A percentile compares a stretch with the other conserved stretches of the same genome.
These are phyloP conservation scores for Apodemia duryi DNA, from an alignment of 2,888 invertebrate genomes.

Conservation along the genomic window DNA sequence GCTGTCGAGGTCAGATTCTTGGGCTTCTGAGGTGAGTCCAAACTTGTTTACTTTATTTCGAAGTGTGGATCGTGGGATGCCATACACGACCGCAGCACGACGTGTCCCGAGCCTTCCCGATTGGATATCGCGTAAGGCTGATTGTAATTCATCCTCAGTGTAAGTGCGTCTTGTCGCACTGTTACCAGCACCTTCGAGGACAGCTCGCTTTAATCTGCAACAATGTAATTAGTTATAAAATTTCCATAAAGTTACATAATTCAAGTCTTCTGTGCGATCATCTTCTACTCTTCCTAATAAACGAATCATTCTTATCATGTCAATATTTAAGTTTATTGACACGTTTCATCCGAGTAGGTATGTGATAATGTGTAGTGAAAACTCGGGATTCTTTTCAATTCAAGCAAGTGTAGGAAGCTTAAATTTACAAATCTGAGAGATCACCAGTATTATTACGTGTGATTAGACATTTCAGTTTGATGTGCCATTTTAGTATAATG, in stretches of 20 bases:
- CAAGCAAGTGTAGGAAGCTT: no score
- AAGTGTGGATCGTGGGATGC: constrained; percentile 96
- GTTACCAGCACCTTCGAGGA: constrained; percentile 55
- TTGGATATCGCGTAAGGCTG: constrained; percentile 96
- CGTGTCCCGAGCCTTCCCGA: constrained; percentile 95
- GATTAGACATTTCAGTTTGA: no score
- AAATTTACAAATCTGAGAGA: no score
- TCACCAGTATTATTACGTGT: no score
- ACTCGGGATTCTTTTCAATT: no score
- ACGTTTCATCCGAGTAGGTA: no score
- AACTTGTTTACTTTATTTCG: constrained; percentile 95
- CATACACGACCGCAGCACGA: constrained; percentile 96
- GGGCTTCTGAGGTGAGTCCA: constrained; percentile 83
- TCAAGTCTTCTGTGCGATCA: not conserved
- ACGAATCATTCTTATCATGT: no score
- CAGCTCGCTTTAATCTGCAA: constrained; percentile 67
- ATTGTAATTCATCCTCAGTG: constrained; percentile 96
- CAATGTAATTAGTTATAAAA: constrained; percentile 35
- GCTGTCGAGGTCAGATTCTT: constrained; percentile 80
- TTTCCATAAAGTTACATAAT: no score
- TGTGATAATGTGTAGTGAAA: no score
- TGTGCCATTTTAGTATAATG: no score
- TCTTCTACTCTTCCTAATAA: not conserved
- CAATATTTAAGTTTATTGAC: no score
- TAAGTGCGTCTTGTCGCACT: constrained; percentile 88